Evolutionary conservation across 2,797 vertebrate species (phyloP).

Genomic region (Huso huso): DNA sequence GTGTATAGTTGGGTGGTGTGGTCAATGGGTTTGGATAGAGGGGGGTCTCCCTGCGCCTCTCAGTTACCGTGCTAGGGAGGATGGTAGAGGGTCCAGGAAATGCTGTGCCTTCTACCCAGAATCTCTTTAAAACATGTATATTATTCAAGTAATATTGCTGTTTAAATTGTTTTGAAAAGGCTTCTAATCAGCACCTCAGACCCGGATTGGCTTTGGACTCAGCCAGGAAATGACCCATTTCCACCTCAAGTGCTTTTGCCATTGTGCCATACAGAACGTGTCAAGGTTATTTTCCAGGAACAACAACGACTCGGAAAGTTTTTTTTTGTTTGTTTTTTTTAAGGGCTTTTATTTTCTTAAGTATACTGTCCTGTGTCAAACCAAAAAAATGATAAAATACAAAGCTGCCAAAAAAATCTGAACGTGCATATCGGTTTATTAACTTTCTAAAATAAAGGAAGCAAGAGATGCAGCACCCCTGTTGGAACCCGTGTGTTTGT

Average conservation of each 20-base stretch:
- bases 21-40: too few species aligned
- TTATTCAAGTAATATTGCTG: conserved; percentile 8
- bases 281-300: conserved; percentile 6
- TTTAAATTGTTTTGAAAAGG: conserved; percentile 3
- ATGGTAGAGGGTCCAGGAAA: too few species aligned
- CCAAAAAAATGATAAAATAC: conserved; percentile 21
- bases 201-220: neutral
- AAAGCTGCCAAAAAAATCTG: conserved; percentile 24
- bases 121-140: neutral
- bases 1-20: too few species aligned
- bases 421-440: conserved; percentile 12
- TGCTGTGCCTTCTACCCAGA: neutral
- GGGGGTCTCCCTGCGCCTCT: too few species aligned
- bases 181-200: neutral
- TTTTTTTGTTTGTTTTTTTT: conserved; percentile 15
- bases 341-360: conserved; percentile 32
- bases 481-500: conserved; percentile 16
- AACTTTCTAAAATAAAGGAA: conserved; percentile 10
- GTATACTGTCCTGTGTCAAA: conserved; percentile 26
- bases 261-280: neutral
- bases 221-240: neutral
- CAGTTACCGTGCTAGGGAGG: too few species aligned
- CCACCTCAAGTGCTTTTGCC: neutral
- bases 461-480: conserved; percentile 13
- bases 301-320: conserved; percentile 10